A percentile compares a stretch with the other conserved stretches of the same genome.
Conservation (phyloP, 2,113 vertebrate genomes). For the Podarcis cretensis region DNA sequence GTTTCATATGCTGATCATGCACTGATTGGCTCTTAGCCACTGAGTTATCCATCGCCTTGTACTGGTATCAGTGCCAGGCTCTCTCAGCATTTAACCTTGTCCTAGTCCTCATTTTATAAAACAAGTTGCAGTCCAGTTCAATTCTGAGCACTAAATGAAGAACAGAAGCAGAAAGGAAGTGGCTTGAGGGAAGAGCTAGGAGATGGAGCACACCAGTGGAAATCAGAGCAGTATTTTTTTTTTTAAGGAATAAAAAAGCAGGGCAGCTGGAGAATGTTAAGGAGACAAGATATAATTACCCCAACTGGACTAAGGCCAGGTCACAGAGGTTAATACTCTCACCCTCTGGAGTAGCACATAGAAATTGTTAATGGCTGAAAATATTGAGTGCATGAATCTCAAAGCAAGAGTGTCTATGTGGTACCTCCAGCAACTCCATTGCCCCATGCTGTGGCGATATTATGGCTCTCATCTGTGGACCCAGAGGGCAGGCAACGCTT, state of each 20-base stretch:
- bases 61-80: no score
- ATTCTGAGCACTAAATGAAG: no score
- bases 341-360: constrained; percentile 40
- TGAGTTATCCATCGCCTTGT: neutral
- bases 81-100: neutral
- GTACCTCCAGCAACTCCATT: neutral
- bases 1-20: neutral
- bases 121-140: neutral
- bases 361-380: constrained; percentile 56
- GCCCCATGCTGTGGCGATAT: constrained; percentile 51
- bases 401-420: constrained; percentile 29
- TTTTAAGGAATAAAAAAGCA: neutral
- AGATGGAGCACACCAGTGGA: neutral
- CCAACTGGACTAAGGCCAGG: constrained; percentile 43
- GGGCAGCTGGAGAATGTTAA: constrained; percentile 39
- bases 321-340: constrained; percentile 58
- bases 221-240: neutral
- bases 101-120: neutral
- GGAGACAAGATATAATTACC: constrained; percentile 47
- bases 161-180: neutral
- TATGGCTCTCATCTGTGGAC: constrained; percentile 44
- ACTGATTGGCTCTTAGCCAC: no score
- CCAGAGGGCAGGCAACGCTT: constrained; percentile 41
- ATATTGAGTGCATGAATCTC: constrained; percentile 44
- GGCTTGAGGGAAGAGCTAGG: neutral